phyloP scores from a whole-genome alignment of 2,888 invertebrate genomes.

The Priapulus caudatus region DNA sequence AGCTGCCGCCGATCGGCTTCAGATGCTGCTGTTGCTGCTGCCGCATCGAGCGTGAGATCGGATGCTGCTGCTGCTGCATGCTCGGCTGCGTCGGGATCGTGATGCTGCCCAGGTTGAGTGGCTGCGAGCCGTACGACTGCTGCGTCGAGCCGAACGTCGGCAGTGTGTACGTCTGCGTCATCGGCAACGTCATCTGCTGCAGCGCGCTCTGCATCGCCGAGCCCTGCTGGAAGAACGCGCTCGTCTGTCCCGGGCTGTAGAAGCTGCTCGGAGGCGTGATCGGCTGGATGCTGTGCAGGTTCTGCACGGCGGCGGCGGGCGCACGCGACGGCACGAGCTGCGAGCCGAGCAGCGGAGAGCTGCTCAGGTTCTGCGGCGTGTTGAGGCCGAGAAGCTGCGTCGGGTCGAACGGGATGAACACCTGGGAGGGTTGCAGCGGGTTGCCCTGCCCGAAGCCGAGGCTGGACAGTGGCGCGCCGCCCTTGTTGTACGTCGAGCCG shows the following conservation, averaged over 20 bases:
- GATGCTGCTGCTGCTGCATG: background rate
- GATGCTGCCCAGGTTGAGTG: background rate
- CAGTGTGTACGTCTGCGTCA: background rate
- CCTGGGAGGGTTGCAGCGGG: constrained; percentile 40
- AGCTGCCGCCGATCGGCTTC: constrained; percentile 1
- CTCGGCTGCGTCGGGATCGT: background rate
- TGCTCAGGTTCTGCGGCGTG: constrained; percentile 39
- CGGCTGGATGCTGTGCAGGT: constrained; percentile 39
- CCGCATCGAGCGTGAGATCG: background rate
- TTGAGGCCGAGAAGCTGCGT: constrained; percentile 26
- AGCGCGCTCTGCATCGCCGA: background rate
- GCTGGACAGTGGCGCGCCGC: constrained; percentile 37
- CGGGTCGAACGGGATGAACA: constrained; percentile 51
- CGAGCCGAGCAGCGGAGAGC: constrained; percentile 50
- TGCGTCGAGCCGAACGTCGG: background rate
- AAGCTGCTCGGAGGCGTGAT: constrained; percentile 43
- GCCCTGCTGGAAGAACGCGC: background rate
- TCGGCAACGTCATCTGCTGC: background rate
- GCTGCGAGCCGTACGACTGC: background rate
- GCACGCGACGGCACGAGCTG: constrained; percentile 50
- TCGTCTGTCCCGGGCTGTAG: constrained; percentile 21
- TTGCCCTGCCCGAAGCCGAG: constrained; percentile 35
- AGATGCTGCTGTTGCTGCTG: background rate
- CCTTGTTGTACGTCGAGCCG: constrained; percentile 23
- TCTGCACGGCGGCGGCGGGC: constrained; percentile 39